Base-by-base conservation (phyloP, 2,888 invertebrate genomes). In the Thymelicus lineola region DNA sequence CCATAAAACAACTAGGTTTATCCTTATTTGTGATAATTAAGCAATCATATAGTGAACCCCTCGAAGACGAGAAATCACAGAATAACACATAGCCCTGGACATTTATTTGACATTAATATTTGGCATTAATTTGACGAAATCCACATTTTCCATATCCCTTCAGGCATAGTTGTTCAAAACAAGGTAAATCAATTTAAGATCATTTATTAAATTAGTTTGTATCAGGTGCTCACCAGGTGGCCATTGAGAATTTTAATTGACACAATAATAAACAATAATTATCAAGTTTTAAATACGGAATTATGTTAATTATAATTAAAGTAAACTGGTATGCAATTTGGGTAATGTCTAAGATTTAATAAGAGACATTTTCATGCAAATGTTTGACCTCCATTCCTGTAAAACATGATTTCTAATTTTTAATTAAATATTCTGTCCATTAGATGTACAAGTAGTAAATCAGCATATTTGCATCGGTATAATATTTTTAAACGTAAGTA, bases 281-380 rank as follows among this genome's bases (percentile, higher is more conserved):
- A 45, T 35, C n/a, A 15, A 35, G 3, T 20, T 35, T 57, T 15
- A 65, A 46, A 28, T 36, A 46, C 6, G 6, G 10, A 65, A 65
- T 65, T 58, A 65, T 57, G 65, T 53, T 38, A 59, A 66, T 59
- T 48, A 0, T 59, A 35, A 57, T 36, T 38, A n/a, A n/a, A 14
- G 9, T 36, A 20, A 59, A 50, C 36, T 38, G 50, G 2, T 46
- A n/a, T 20, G 38, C 59, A 66, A 59, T 59, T 66, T 50, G 6
- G 48, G 7, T 50, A 59, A 50, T 38, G 17, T 59, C n/a, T 36
- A 53, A 53, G 36, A 57, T 57, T 57, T 36, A 7, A 35, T 36
- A n/a, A 9, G 57, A 1, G 12, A 66, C 38, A 59, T 50, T 59
- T 66, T 59, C 38, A 66, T 59, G 59, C 66, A 50, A 66, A 66